Conservation (phyloP, 2,113 vertebrate species). For the Apaloderma vittatum region DNA sequence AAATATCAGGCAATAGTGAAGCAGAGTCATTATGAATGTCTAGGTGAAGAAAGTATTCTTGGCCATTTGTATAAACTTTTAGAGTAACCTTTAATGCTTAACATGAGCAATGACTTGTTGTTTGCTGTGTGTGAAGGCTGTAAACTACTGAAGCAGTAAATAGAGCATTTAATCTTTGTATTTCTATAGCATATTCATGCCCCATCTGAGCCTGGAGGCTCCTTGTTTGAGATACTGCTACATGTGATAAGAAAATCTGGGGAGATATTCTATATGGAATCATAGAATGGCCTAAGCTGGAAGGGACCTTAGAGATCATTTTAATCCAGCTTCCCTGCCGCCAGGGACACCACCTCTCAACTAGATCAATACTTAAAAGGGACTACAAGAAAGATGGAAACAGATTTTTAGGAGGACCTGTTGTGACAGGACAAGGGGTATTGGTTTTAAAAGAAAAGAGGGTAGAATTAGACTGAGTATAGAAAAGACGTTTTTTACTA, state of each 20-base stretch:
- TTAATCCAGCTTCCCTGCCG: too few relatives aligned
- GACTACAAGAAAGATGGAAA: background rate
- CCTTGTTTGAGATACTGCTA: background rate
- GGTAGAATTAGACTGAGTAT: background rate
- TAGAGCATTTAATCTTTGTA: background rate
- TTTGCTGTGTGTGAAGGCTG: background rate
- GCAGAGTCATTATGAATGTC: background rate
- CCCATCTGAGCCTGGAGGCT: background rate
- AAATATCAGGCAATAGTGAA: background rate
- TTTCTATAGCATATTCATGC: background rate
- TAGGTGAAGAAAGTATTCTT: background rate
- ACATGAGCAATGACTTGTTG: background rate
- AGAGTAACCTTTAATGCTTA: background rate
- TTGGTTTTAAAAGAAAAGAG: background rate
- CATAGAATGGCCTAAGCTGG: too few relatives aligned
- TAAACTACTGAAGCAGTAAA: slow-evolving; percentile 17
- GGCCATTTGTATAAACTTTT: background rate
- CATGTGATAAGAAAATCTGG: background rate
- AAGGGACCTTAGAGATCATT: too few relatives aligned
- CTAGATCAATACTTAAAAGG: background rate
- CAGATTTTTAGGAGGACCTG: background rate
- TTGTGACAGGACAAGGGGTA: rapidly evolving
- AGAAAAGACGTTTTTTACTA: background rate
- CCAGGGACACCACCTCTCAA: too few relatives aligned
- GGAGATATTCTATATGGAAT: background rate